Evolutionary conservation across 2,113 vertebrate species (phyloP).

Genomic region (Cnemophilus loriae): DNA sequence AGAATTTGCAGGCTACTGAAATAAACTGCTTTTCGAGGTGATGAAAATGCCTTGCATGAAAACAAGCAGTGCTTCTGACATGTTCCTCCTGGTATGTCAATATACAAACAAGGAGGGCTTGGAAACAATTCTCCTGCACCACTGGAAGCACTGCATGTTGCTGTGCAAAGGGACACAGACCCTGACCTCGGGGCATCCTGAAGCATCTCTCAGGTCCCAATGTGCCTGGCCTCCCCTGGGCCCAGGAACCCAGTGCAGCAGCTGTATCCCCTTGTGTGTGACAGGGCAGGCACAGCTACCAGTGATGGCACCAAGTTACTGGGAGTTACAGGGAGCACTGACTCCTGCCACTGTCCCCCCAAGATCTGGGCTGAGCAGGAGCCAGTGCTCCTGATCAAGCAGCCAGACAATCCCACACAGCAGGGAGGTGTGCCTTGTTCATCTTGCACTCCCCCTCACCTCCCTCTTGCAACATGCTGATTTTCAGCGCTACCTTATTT

Average conservation of each 20-base stretch:
- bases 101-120: background rate
- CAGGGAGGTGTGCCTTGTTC: background rate
- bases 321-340: background rate
- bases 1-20: background rate
- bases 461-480: accelerated
- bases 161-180: background rate
- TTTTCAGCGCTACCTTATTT: background rate
- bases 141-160: background rate
- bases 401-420: background rate
- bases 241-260: background rate
- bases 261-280: accelerated
- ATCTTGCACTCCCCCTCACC: background rate
- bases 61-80: background rate
- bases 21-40: background rate
- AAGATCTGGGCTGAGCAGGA: background rate
- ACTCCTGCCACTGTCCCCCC: no score
- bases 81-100: background rate
- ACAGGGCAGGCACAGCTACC: background rate
- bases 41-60: background rate
- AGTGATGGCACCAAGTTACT: background rate
- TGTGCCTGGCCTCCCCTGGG: accelerated
- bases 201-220: background rate
- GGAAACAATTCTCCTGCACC: background rate
- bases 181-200: accelerated
- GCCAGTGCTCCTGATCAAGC: background rate